Evolutionary conservation across 2,113 vertebrate genomes (phyloP).

Genomic region (Bothrops jararaca): DNA sequence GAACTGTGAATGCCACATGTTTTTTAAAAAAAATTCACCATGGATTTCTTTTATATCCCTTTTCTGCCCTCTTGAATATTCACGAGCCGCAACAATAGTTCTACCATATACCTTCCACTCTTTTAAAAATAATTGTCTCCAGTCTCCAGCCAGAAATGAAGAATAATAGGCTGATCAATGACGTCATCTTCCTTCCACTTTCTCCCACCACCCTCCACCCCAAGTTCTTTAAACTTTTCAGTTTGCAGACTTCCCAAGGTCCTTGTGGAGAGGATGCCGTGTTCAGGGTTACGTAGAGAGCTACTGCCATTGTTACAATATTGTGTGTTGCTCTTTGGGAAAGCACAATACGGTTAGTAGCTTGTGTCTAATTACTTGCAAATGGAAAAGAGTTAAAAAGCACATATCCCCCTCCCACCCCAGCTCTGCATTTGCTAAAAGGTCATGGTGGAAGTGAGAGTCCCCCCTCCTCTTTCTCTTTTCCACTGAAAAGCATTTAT

Average conservation of each 20-base stretch:
- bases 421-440: conserved; percentile 62
- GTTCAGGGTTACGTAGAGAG: too few relatives aligned
- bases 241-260: background rate
- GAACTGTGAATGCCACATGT: background rate
- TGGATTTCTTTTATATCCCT: background rate
- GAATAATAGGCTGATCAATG: background rate
- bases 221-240: background rate
- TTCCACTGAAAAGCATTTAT: conserved; percentile 48
- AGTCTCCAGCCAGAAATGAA: background rate
- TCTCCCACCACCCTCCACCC: background rate
- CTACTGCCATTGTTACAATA: background rate
- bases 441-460: conserved; percentile 62
- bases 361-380: conserved; percentile 41
- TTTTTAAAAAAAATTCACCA: background rate
- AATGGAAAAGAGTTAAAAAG: conserved; percentile 36
- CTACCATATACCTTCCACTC: background rate
- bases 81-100: background rate
- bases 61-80: background rate
- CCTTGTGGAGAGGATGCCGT: too few relatives aligned
- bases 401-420: conserved; percentile 28
- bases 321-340: background rate
- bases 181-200: background rate
- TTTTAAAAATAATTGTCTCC: background rate
- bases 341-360: background rate
- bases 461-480: background rate